phyloP scores from a whole-genome alignment of 2,113 vertebrate species.

The Nyctereutes procyonoides region DNA sequence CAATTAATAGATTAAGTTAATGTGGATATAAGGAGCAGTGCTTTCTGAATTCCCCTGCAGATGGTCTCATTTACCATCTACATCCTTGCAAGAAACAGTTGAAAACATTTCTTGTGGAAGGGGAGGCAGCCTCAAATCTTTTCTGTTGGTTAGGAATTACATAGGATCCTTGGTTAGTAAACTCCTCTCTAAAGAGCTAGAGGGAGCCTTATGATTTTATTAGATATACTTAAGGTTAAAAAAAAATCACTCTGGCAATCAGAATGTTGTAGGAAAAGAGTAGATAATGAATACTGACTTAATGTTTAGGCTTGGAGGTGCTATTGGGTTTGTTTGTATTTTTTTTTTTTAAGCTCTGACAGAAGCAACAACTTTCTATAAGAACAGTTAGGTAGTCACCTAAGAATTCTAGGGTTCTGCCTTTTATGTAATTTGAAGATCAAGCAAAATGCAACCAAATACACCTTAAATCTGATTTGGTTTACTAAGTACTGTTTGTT shows the following conservation, averaged over 20 bases:
- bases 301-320: slow-evolving; percentile 58
- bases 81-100: slow-evolving; percentile 80
- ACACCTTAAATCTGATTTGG: slow-evolving; percentile 69
- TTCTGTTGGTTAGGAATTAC: slow-evolving; percentile 80
- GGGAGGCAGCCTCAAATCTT: slow-evolving; percentile 72
- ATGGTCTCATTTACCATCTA: slow-evolving; percentile 83
- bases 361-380: slow-evolving; percentile 38
- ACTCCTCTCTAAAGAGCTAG: slow-evolving; percentile 84
- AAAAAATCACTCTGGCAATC: slow-evolving; percentile 50
- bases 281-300: slow-evolving; percentile 43
- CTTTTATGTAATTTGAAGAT: slow-evolving; percentile 71
- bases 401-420: slow-evolving; percentile 63
- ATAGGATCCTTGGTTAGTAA: slow-evolving; percentile 84
- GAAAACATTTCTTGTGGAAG: slow-evolving; percentile 78
- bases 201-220: slow-evolving; percentile 85
- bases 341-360: not conserved
- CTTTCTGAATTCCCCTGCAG: slow-evolving; percentile 81
- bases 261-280: slow-evolving; percentile 31
- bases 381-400: slow-evolving; percentile 55
- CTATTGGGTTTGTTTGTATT: not conserved
- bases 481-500: slow-evolving; percentile 13
- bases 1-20: slow-evolving; percentile 69
- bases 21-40: slow-evolving; percentile 63
- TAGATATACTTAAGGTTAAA: slow-evolving; percentile 72
- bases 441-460: slow-evolving; percentile 69